A percentile compares a stretch with the other conserved stretches of the same genome.
These are phyloP conservation scores for Gonatopus flavifemur DNA, from an alignment of 1,140 invertebrate species.

Conservation along the genomic window DNA sequence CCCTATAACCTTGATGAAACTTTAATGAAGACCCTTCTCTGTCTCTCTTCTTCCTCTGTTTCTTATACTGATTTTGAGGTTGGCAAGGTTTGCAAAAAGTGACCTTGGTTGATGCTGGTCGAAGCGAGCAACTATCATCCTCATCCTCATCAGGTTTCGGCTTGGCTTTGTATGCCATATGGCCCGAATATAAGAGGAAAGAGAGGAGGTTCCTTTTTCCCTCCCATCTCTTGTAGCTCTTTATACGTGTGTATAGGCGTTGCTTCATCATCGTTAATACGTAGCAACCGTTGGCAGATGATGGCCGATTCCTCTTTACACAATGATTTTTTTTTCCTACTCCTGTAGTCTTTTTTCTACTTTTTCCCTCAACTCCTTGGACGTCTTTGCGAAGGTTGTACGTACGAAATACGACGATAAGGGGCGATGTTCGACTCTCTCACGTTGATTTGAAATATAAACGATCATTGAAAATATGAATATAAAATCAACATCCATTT, in stretches of 20 bases:
- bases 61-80: slow-evolving; percentile 22
- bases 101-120: slow-evolving; percentile 29
- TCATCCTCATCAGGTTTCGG: slow-evolving; percentile 16
- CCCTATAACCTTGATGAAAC: too few relatives aligned
- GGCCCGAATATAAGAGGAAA: too few relatives aligned
- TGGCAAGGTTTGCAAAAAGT: slow-evolving; percentile 37
- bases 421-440: too few relatives aligned
- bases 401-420: too few relatives aligned
- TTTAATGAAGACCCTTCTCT: too few relatives aligned
- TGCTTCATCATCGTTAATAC: slow-evolving; percentile 31
- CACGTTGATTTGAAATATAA: too few relatives aligned
- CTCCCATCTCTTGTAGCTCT: too few relatives aligned
- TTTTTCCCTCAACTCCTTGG: slow-evolving; percentile 12
- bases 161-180: slow-evolving; percentile 22
- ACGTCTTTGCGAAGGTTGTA: slow-evolving; percentile 18
- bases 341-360: not conserved
- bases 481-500: too few relatives aligned
- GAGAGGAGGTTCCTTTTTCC: slow-evolving; percentile 1
- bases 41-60: not conserved
- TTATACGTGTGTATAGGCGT: too few relatives aligned
- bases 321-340: slow-evolving; percentile 9
- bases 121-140: too few relatives aligned
- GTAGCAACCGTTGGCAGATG: slow-evolving; percentile 22
- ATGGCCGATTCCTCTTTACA: slow-evolving; percentile 16
- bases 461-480: too few relatives aligned